phyloP scores from a whole-genome alignment of 2,113 vertebrate species.

The Eulemur rufifrons region DNA sequence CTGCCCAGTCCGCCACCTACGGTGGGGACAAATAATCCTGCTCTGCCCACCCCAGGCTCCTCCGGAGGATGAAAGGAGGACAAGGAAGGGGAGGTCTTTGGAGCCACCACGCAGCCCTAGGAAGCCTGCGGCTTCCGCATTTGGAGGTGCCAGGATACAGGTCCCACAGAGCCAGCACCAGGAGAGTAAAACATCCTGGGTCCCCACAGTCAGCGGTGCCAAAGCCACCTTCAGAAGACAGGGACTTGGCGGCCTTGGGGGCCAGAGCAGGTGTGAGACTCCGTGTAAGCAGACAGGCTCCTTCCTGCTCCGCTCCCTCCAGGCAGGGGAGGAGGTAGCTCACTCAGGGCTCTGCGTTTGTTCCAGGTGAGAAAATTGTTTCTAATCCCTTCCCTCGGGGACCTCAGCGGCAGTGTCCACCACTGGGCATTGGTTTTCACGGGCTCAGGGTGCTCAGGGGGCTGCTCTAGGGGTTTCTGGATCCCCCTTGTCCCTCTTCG shows the following conservation, averaged over 20 bases:
- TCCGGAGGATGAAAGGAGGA: rapidly evolving
- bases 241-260: not conserved
- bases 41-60: not conserved
- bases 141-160: rapidly evolving
- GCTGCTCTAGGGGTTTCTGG: not conserved
- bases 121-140: rapidly evolving
- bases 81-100: not conserved
- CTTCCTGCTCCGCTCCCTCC: not conserved
- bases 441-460: not conserved
- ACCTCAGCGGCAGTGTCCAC: not conserved
- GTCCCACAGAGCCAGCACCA: not conserved
- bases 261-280: not conserved
- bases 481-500: no score
- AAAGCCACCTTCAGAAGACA: not conserved
- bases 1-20: rapidly evolving
- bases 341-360: not conserved
- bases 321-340: not conserved
- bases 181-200: not conserved
- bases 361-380: not conserved
- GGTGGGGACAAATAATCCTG: not conserved
- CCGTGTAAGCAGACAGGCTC: not conserved
- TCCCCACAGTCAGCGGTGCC: not conserved
- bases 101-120: rapidly evolving
- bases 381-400: not conserved
- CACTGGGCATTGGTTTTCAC: not conserved